phyloP scores from a whole-genome alignment of 2,888 invertebrate genomes.

The Agriopis marginaria region DNA sequence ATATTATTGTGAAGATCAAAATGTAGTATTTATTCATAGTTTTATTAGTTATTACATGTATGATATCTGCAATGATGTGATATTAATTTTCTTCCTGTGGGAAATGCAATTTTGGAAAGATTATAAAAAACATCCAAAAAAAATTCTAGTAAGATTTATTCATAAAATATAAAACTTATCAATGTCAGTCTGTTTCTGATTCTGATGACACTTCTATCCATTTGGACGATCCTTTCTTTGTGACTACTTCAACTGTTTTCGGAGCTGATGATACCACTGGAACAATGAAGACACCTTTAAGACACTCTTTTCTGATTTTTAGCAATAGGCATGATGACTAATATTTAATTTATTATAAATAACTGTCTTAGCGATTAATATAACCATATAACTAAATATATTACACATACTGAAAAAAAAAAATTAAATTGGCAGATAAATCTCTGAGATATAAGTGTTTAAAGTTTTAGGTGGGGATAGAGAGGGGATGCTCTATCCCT shows the following conservation, averaged over 20 bases:
- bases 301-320: no score
- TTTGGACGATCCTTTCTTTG: constrained; percentile 66
- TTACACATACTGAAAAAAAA: no score
- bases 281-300: neutral
- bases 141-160: constrained; percentile 77
- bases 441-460: no score
- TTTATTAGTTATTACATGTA: constrained; percentile 32
- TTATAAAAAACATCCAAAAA: constrained; percentile 71
- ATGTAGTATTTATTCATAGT: constrained; percentile 48
- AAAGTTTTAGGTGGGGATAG: no score
- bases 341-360: no score
- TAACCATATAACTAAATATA: no score
- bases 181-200: constrained; percentile 69
- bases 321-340: no score
- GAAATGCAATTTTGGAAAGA: constrained; percentile 70
- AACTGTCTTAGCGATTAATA: no score
- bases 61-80: constrained; percentile 26
- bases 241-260: constrained; percentile 72
- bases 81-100: constrained; percentile 59
- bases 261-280: constrained; percentile 72
- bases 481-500: no score
- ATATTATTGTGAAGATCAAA: constrained; percentile 43
- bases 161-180: constrained; percentile 51
- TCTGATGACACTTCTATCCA: constrained; percentile 83
- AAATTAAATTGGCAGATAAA: no score